Percentiles rank a stretch among this genome's conserved stretches.
These are phyloP conservation scores for Staurois parvus DNA, from an alignment of 2,797 vertebrate species.

Conservation along the genomic window DNA sequence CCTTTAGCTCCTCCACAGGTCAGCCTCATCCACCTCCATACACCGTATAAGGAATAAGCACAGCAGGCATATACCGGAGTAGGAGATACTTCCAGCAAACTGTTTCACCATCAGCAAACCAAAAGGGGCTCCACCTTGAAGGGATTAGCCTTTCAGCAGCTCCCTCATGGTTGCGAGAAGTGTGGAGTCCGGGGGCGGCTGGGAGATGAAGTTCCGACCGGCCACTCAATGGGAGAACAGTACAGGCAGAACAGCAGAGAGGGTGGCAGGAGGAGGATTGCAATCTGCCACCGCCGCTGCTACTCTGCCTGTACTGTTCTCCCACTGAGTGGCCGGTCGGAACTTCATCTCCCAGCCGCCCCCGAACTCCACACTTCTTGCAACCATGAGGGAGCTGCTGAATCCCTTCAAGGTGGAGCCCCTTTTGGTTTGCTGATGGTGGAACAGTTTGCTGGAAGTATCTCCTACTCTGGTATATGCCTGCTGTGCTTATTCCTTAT, in stretches of 20 bases:
- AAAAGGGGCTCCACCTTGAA: no score
- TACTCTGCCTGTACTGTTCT: background rate
- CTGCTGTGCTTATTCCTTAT: no score
- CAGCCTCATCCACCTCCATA: no score
- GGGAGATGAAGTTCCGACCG: constrained; percentile 63
- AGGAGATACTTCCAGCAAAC: no score
- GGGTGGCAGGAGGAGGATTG: constrained; percentile 66
- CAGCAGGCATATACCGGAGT: no score
- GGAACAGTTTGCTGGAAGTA: no score
- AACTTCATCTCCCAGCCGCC: constrained; percentile 58
- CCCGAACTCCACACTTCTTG: background rate
- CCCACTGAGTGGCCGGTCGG: constrained; percentile 59
- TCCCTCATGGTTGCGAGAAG: constrained; percentile 85
- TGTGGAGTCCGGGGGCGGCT: background rate
- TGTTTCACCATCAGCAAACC: no score
- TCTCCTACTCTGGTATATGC: no score
- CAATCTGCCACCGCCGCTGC: constrained; percentile 63
- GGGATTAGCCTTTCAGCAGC: constrained; percentile 93
- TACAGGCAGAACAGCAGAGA: background rate
- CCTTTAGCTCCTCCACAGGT: no score
- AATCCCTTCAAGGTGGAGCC: no score
- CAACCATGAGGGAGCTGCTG: constrained; percentile 92
- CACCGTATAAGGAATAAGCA: no score
- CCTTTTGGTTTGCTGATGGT: no score
- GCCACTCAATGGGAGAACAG: constrained; percentile 50